Evolutionary conservation across 2,888 invertebrate genomes (phyloP), one percentile per base, ranked within the genome.

Genomic region (Sminthurinus aureus): DNA sequence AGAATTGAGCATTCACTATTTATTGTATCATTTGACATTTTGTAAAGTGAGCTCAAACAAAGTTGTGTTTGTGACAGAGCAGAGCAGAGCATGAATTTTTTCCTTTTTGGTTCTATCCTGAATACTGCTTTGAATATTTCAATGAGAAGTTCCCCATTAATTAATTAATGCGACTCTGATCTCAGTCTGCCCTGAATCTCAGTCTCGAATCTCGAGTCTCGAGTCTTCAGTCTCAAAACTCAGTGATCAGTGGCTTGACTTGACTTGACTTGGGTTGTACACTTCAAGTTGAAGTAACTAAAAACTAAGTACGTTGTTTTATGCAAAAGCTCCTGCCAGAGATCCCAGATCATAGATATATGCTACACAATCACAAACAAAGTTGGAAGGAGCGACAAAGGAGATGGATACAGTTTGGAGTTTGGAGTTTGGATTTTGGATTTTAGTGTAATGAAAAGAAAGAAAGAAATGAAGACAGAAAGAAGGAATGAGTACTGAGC

Each of bases 381-480:
- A 38, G 3, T 38, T 38, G 38, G 38, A 38, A 38, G 3, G 38
- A 38, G 38, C 38, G 38, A 38, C 38, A 38, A 38, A 38, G 3
- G 38, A 71, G n/a, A 71, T 12, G 24, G 22, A 26, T 71, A 71
- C 20, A 71, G 1, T 20, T 71, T 71, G 13, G n/a, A n/a, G n/a
- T n/a, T n/a, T n/a, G n/a, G 38, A 38, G 38, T 38, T 38, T n/a
- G 15, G 20, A 20, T 69, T 69, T 69, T 66, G 66, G 66, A 15
- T 66, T 69, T 69, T 22, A 22, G 26, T 38, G 71, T 24, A 26
- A 71, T 20, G 24, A 71, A 26, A 71, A 71, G 71, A 73, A 15
- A 73, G 24, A 81, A 51, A 66, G 58, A 74, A 73, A n/a, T n/a
- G n/a, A n/a, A 73, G 81, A 81, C 38, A 73, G 51, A 11, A 22